Evolutionary conservation across 2,888 invertebrate species (phyloP).

Genomic region (Oligia latruncula): DNA sequence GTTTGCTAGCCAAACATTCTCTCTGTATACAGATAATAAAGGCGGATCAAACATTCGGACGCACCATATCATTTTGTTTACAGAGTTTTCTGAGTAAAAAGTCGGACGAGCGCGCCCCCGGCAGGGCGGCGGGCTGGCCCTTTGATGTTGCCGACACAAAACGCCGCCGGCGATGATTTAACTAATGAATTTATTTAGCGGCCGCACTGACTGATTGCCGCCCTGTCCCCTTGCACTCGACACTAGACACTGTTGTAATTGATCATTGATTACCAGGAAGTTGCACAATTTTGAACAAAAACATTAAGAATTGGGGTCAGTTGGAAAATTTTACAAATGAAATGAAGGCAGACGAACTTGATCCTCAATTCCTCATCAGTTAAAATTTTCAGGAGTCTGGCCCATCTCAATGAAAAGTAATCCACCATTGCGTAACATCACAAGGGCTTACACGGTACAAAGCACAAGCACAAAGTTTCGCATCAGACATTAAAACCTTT

Average conservation of each 20-base stretch:
- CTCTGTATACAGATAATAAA: constrained; percentile 88
- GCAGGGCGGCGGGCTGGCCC: constrained; percentile 82
- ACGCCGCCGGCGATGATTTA: constrained; percentile 90
- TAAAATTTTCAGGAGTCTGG: background rate
- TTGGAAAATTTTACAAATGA: background rate
- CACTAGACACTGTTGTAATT: constrained; percentile 61
- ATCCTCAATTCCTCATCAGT: background rate
- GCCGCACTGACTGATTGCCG: constrained; percentile 82
- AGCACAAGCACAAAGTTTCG: background rate
- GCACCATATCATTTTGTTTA: constrained; percentile 90
- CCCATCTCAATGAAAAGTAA: background rate
- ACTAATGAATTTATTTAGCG: constrained; percentile 91
- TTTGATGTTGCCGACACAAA: constrained; percentile 90
- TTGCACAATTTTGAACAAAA: constrained; percentile 21
- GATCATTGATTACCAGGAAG: constrained; percentile 35
- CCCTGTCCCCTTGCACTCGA: constrained; percentile 69
- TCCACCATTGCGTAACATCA: background rate
- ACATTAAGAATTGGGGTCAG: background rate
- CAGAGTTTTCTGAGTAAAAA: constrained; percentile 90
- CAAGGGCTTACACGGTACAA: background rate
- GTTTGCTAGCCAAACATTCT: constrained; percentile 85
- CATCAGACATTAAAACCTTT: background rate
- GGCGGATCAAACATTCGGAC: constrained; percentile 89
- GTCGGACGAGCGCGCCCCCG: constrained; percentile 86
- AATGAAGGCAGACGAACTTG: background rate